Conservation (phyloP, 2,888 invertebrate species). For the Thecophora atra region DNA sequence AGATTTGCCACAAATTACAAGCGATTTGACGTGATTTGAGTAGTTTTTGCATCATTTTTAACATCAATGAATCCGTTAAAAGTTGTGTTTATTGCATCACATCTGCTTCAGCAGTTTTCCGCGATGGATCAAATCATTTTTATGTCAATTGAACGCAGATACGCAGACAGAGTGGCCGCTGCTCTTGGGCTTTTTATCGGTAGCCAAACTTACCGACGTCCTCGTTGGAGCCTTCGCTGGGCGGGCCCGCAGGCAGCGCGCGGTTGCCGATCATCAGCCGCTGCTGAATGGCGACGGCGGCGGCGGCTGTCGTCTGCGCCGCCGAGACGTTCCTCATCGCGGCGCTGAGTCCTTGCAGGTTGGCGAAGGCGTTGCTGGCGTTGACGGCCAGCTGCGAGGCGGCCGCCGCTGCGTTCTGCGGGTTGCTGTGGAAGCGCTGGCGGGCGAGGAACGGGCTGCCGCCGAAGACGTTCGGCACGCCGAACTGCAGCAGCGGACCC, state of each 20-base stretch:
- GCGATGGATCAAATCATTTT: too few species aligned
- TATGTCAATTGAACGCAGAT: too few species aligned
- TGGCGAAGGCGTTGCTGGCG: slow-evolving; percentile 63
- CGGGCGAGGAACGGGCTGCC: slow-evolving; percentile 58
- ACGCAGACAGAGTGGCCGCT: too few species aligned
- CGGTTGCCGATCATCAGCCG: slow-evolving; percentile 62
- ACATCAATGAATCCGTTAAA: too few species aligned
- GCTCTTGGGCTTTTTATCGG: too few species aligned
- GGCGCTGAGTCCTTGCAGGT: slow-evolving; percentile 62
- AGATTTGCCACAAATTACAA: too few species aligned
- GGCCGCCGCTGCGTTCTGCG: slow-evolving; percentile 59
- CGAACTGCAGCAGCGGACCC: slow-evolving; percentile 62
- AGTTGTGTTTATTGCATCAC: too few species aligned
- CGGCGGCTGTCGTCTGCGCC: slow-evolving; percentile 62
- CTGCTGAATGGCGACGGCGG: slow-evolving; percentile 63
- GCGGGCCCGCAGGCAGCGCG: slow-evolving; percentile 60
- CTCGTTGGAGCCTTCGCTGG: slow-evolving; percentile 64
- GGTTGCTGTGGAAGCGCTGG: slow-evolving; percentile 58
- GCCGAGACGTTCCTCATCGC: slow-evolving; percentile 63
- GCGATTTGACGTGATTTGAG: too few species aligned
- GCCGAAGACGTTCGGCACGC: slow-evolving; percentile 63
- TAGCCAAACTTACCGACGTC: slow-evolving; percentile 61
- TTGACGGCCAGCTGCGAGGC: slow-evolving; percentile 60
- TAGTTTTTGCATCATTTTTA: too few species aligned
- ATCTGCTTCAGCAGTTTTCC: too few species aligned